Conservation (phyloP, 1,140 invertebrate species). For the Patella vulgata region DNA sequence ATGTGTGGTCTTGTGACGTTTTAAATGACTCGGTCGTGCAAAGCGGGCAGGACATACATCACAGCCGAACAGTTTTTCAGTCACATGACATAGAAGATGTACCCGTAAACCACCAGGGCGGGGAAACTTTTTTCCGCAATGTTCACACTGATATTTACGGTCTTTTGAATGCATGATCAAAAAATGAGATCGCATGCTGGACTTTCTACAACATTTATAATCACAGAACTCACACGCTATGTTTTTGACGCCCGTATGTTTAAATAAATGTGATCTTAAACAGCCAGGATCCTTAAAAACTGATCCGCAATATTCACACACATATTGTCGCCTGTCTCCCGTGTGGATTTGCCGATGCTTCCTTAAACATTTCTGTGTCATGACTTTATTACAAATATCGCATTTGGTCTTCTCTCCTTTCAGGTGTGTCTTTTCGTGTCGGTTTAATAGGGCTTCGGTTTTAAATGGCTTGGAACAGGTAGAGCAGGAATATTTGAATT, state of each 20-base stretch:
- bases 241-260: neutral
- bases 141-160: constrained; percentile 1
- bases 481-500: too few species aligned
- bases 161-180: neutral
- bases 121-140: constrained; percentile 1
- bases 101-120: neutral
- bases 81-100: neutral
- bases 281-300: too few species aligned
- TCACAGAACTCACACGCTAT: neutral
- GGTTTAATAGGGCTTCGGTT: too few species aligned
- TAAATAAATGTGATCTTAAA: neutral
- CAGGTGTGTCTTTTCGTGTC: too few species aligned
- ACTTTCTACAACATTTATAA: neutral
- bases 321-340: too few species aligned
- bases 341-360: too few species aligned
- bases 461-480: too few species aligned
- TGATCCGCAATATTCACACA: too few species aligned
- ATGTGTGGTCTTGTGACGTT: neutral
- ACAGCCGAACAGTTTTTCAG: neutral
- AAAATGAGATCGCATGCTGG: neutral
- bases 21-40: neutral
- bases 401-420: too few species aligned
- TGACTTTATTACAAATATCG: too few species aligned
- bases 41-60: neutral
- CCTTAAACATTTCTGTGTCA: too few species aligned